Conservation (phyloP, 2,888 invertebrate genomes). For the Sabellastarte sp. region DNA sequence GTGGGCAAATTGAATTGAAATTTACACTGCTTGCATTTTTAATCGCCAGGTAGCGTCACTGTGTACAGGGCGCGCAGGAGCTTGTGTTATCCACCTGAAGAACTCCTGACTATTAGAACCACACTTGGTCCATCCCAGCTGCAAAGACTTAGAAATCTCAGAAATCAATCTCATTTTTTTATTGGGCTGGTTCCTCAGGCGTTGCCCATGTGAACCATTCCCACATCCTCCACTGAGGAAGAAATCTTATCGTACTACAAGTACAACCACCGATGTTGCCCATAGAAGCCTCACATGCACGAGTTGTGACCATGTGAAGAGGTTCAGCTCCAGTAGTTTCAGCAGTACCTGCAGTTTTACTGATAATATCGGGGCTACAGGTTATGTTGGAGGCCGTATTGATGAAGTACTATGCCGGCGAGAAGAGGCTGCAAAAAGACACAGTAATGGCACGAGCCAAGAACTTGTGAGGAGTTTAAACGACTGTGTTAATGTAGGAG, state of each 20-base stretch:
- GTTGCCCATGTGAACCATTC: slow-evolving; percentile 15
- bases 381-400: neutral
- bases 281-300: neutral
- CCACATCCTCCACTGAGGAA: neutral
- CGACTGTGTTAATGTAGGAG: neutral
- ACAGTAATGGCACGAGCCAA: neutral
- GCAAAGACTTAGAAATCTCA: neutral
- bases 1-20: too few relatives aligned
- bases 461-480: neutral
- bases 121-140: slow-evolving; percentile 6
- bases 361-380: neutral
- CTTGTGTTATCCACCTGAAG: slow-evolving; percentile 71
- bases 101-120: slow-evolving; percentile 32
- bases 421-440: neutral
- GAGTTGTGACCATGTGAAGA: neutral
- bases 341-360: neutral
- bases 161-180: neutral
- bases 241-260: neutral
- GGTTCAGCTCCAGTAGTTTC: neutral
- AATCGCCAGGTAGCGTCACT: slow-evolving; percentile 70
- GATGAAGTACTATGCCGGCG: slow-evolving; percentile 1
- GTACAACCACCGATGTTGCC: slow-evolving; percentile 1
- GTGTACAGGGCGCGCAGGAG: slow-evolving; percentile 82
- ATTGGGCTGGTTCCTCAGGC: slow-evolving; percentile 15
- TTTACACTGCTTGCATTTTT: too few relatives aligned